phyloP scores from a whole-genome alignment of 2,797 vertebrate species.

The Natrix natrix region DNA sequence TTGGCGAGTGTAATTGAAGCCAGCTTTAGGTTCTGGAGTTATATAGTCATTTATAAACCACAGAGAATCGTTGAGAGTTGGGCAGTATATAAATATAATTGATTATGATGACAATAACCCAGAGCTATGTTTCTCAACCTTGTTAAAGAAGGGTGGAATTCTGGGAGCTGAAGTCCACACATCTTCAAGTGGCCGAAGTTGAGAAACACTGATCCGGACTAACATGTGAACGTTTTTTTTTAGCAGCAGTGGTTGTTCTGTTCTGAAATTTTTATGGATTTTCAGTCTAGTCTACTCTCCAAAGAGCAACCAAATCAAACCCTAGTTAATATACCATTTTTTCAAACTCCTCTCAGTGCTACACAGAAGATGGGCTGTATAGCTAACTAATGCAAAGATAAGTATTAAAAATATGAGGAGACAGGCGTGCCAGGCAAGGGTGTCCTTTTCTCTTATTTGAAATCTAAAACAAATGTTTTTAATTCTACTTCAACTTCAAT shows the following conservation, averaged over 20 bases:
- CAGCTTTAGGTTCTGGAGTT: not conserved
- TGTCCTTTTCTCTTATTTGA: not conserved
- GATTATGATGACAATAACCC: not conserved
- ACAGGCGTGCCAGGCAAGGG: not conserved
- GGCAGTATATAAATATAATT: not conserved
- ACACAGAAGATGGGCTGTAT: not conserved
- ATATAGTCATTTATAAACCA: not conserved
- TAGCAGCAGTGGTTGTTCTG: not conserved
- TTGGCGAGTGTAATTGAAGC: not conserved
- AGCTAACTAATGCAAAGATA: not conserved
- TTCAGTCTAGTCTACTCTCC: not conserved
- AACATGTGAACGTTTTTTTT: not conserved
- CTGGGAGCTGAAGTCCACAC: no score
- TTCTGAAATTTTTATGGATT: not conserved
- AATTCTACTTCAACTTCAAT: not conserved
- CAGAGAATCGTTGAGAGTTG: not conserved
- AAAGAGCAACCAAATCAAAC: not conserved
- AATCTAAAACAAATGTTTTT: not conserved
- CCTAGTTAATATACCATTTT: not conserved
- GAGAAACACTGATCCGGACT: not conserved
- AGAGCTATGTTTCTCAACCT: not conserved
- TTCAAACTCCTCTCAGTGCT: not conserved
- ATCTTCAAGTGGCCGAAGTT: not conserved
- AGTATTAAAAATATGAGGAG: not conserved
- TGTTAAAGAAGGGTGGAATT: not conserved